Base-by-base conservation (phyloP, 1,140 invertebrate species). In the Pissodes strobi region DNA sequence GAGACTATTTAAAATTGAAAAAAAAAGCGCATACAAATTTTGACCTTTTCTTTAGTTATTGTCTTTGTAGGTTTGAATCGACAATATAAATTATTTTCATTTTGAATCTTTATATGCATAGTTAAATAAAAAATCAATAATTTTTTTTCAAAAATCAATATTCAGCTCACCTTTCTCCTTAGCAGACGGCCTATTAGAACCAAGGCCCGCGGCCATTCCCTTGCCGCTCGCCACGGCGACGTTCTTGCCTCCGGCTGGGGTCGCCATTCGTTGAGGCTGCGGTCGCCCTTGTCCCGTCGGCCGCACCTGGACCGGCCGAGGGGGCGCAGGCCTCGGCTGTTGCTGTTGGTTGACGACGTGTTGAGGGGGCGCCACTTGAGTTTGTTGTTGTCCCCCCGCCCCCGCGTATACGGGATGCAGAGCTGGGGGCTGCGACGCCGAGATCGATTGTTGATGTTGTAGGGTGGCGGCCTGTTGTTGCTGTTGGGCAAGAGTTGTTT, bases 341-440 rank as follows among this genome's bases (percentile, higher is more conserved):
- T 70, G 45, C 41, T 27, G 18, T 8, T 48, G 39, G 17, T 17
- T 34, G 23, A 8, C 27, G 9, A 12, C 23, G 23, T 13, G 15
- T 10, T 27, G 23, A 12, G 23, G 15, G 49, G 64, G n/a, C 65
- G 15, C 19, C 18, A 17, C 17, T 22, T 59, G 57, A 23, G 22
- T 12, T 17, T 58, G 55, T 13, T 19, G 22, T 15, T 17, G 45
- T 13, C 17, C 38, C 2, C 37, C 48, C 18, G 37, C 30, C n/a
- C n/a, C n/a, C 1, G 46, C 70, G 68, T 73, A 77, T 5, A 78
- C 79, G 6, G 78, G 77, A 68, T 79, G 77, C 10, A 79, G 53
- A 5, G 77, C 76, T 9, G 78, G 78, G 9, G 77, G 77, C 63
- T 78, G 77, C 23, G 76, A 76, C 30, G 65, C 69, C 6, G 72